Evolutionary conservation across 2,888 invertebrate genomes (phyloP).

Genomic region (Dasypolia templi): DNA sequence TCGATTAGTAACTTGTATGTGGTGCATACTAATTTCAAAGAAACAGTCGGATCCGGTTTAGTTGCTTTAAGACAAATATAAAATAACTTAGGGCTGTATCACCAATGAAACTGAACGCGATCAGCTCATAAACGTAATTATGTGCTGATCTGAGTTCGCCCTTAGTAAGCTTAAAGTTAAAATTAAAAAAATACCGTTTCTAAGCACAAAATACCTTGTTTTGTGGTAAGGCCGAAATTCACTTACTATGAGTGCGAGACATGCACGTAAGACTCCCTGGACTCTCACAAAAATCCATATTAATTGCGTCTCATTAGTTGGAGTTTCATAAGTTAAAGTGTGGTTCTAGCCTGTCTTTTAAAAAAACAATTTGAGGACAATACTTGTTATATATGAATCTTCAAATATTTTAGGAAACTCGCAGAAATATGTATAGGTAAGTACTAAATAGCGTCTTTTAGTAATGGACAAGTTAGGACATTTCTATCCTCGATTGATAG

Average conservation of each 20-base stretch:
- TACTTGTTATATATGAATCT: neutral
- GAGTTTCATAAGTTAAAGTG: neutral
- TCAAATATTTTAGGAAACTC: neutral
- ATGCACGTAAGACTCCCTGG: neutral
- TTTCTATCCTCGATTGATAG: constrained; percentile 26
- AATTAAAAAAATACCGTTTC: too few species aligned
- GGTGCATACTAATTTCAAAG: constrained; percentile 23
- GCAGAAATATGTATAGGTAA: too few species aligned
- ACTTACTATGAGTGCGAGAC: neutral
- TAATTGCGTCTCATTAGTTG: neutral
- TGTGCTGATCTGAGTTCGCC: too few species aligned
- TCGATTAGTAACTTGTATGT: constrained; percentile 15
- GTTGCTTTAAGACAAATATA: too few species aligned
- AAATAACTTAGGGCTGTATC: too few species aligned
- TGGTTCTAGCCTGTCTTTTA: neutral
- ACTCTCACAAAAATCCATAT: neutral
- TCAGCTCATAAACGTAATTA: too few species aligned
- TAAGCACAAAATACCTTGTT: too few species aligned
- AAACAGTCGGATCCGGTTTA: neutral
- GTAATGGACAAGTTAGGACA: constrained; percentile 14
- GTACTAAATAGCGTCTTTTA: too few species aligned
- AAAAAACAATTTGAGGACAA: neutral
- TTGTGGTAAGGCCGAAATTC: too few species aligned
- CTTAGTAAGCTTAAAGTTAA: too few species aligned
- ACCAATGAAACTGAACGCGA: too few species aligned